These are phyloP conservation scores for Neotoma lepida DNA, from an alignment of 2,113 vertebrate species.

Conservation along the genomic window DNA sequence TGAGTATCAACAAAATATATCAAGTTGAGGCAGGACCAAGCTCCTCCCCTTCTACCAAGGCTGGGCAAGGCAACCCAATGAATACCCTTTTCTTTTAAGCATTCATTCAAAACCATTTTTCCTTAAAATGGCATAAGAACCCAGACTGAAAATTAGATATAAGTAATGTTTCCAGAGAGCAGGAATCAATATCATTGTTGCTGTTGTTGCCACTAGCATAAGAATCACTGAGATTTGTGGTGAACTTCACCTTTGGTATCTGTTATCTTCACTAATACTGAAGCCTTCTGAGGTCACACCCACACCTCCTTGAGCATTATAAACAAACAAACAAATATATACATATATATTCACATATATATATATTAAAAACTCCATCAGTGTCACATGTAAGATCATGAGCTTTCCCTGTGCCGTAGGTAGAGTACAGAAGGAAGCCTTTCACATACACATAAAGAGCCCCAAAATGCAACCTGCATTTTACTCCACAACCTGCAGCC, in stretches of 20 bases:
- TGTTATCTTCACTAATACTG: background rate
- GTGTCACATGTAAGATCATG: background rate
- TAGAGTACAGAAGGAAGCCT: background rate
- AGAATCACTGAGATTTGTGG: background rate
- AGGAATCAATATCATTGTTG: background rate
- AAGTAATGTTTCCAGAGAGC: background rate
- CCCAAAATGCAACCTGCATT: background rate
- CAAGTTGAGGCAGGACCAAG: background rate
- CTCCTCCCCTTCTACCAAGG: background rate
- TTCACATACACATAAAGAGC: background rate
- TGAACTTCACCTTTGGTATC: background rate
- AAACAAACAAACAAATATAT: background rate
- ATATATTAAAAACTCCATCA: background rate
- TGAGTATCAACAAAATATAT: background rate
- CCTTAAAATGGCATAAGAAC: conserved; percentile 1
- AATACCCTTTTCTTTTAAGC: background rate
- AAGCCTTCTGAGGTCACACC: background rate
- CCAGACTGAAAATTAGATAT: conserved; percentile 34
- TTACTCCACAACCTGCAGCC: background rate
- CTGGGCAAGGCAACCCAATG: too few species aligned
- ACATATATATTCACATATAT: background rate
- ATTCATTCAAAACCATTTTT: conserved; percentile 23
- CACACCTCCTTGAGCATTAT: background rate
- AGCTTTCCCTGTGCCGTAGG: background rate
- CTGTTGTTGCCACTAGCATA: background rate